phyloP scores from a whole-genome alignment of 2,797 vertebrate species.

The Rhabdomys pumilio region DNA sequence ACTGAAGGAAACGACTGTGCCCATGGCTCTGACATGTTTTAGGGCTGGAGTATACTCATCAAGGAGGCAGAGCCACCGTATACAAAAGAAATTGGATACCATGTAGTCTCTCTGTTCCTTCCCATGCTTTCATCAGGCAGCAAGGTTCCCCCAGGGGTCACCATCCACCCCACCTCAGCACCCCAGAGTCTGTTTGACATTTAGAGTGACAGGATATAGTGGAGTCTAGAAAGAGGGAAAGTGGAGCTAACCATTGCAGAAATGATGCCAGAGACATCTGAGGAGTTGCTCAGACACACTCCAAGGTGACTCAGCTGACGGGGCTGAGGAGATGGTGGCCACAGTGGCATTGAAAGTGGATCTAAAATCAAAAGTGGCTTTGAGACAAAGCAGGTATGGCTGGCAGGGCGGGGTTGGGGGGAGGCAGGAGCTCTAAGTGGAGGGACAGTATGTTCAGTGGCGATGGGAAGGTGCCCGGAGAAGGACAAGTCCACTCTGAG shows the following conservation, averaged over 20 bases:
- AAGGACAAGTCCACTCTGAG: background rate
- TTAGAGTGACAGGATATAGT: slow-evolving; percentile 69
- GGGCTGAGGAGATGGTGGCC: accelerated
- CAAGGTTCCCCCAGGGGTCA: background rate
- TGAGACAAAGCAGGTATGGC: background rate
- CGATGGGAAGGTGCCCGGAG: background rate
- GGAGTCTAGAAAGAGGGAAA: background rate
- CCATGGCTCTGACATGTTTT: background rate
- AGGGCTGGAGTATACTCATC: accelerated
- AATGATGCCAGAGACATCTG: background rate
- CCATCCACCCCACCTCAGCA: background rate
- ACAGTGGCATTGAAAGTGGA: background rate
- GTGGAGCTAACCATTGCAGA: slow-evolving; percentile 20
- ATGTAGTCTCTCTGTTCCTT: background rate
- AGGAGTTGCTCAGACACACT: background rate
- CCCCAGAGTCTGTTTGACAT: slow-evolving; percentile 20
- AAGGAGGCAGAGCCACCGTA: accelerated
- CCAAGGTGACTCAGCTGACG: background rate
- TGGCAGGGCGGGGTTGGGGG: background rate
- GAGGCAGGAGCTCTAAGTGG: accelerated
- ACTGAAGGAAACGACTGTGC: background rate
- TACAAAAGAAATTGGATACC: background rate
- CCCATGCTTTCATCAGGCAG: accelerated
- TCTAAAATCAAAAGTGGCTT: background rate
- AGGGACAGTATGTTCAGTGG: accelerated